Percentiles rank a stretch among this genome's conserved stretches.
These are phyloP conservation scores for Trichomycterus rosablanca DNA, from an alignment of 2,113 vertebrate species.

Conservation along the genomic window DNA sequence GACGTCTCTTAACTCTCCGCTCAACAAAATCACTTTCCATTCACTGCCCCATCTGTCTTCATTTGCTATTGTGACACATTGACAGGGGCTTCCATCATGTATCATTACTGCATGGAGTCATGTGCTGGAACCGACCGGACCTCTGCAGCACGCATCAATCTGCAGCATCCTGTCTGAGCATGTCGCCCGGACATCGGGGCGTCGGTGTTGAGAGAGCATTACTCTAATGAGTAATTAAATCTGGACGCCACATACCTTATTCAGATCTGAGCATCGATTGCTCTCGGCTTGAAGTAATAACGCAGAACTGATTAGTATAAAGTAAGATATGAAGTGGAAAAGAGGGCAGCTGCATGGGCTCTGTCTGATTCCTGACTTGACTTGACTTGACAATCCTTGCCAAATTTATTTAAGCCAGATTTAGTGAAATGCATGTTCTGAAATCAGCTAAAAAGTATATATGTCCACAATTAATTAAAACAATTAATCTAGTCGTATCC, in stretches of 20 bases:
- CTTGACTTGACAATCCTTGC: too few species aligned
- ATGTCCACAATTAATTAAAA: too few species aligned
- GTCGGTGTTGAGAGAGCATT: conserved; percentile 39
- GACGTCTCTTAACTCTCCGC: conserved; percentile 62
- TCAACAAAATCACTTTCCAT: conserved; percentile 69
- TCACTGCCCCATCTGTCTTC: conserved; percentile 67
- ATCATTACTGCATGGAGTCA: conserved; percentile 72
- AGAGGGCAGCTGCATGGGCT: too few species aligned
- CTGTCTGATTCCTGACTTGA: too few species aligned
- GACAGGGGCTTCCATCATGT: conserved; percentile 75
- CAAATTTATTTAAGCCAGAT: too few species aligned
- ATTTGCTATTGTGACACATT: conserved; percentile 62
- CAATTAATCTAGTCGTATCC: too few species aligned
- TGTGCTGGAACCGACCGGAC: conserved; percentile 64
- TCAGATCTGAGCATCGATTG: conserved; percentile 23
- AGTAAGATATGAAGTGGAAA: too few species aligned
- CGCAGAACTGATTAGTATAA: too few species aligned
- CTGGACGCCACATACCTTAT: conserved; percentile 43
- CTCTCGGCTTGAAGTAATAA: too few species aligned
- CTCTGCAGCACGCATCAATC: conserved; percentile 68
- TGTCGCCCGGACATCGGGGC: conserved; percentile 47
- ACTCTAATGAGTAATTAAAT: conserved; percentile 57
- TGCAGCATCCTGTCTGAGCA: conserved; percentile 52
- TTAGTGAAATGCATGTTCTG: too few species aligned
- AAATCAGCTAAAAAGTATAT: too few species aligned